phyloP scores from a whole-genome alignment of 2,113 vertebrate species.

The Sphyrna mokarran region DNA sequence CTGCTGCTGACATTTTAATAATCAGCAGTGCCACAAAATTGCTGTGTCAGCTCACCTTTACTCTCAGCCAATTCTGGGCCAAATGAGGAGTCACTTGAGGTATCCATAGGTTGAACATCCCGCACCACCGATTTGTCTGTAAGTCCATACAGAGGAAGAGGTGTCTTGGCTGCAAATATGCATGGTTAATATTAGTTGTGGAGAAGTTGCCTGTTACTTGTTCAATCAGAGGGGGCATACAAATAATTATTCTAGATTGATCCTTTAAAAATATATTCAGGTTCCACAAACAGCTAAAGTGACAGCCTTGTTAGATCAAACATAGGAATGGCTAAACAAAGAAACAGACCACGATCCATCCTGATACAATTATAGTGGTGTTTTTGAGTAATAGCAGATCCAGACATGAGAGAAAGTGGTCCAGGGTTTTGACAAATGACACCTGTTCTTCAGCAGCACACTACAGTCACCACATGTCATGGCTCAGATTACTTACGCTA shows the following conservation, averaged over 20 bases:
- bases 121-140: constrained; percentile 66
- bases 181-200: constrained; percentile 16
- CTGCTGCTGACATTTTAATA: background rate
- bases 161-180: constrained; percentile 63
- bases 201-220: constrained; percentile 4
- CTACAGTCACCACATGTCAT: background rate
- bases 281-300: background rate
- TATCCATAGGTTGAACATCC: constrained; percentile 64
- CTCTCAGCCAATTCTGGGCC: background rate
- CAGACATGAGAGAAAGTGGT: background rate
- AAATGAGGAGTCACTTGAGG: constrained; percentile 48
- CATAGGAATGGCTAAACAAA: background rate
- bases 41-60: constrained; percentile 5
- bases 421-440: background rate
- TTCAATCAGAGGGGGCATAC: background rate
- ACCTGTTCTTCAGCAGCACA: background rate
- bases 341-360: background rate
- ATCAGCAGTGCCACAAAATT: background rate
- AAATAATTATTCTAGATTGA: background rate
- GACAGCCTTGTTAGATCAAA: background rate
- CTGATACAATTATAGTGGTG: background rate
- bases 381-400: background rate
- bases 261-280: background rate
- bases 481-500: background rate
- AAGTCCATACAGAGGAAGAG: constrained; percentile 72